Percentiles rank a stretch among this genome's conserved stretches.
These are phyloP conservation scores for Eciton burchellii DNA, from an alignment of 1,140 invertebrate species.

Conservation along the genomic window DNA sequence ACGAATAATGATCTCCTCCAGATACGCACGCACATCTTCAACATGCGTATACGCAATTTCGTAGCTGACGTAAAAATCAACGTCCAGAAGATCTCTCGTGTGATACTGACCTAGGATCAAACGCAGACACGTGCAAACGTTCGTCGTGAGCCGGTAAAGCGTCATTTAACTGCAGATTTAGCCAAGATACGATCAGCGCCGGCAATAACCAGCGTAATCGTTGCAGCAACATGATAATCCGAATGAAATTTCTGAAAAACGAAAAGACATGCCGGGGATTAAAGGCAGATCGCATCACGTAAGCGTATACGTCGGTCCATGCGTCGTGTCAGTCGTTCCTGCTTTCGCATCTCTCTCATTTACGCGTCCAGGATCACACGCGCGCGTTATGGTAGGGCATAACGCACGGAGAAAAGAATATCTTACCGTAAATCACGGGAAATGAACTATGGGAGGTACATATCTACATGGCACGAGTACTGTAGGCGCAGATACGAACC, in stretches of 20 bases:
- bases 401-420: neutral
- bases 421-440: neutral
- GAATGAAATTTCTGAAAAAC: conserved; percentile 42
- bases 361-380: neutral
- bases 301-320: too few relatives aligned
- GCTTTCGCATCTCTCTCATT: neutral
- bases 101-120: conserved; percentile 82
- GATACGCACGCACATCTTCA: too few relatives aligned
- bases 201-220: conserved; percentile 75
- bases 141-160: conserved; percentile 71
- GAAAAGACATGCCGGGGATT: neutral
- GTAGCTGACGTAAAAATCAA: neutral
- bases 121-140: conserved; percentile 75
- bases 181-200: conserved; percentile 73
- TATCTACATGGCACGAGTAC: neutral
- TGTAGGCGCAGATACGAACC: neutral
- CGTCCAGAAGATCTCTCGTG: neutral
- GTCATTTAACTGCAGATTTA: conserved; percentile 66
- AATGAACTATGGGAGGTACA: neutral
- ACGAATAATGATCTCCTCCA: neutral
- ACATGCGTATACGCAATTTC: neutral
- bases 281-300: neutral
- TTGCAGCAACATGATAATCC: conserved; percentile 72
- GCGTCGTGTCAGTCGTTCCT: neutral
- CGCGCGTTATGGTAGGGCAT: neutral